phyloP scores from a whole-genome alignment of 2,113 vertebrate genomes.

The Leptocoma aspasia region DNA sequence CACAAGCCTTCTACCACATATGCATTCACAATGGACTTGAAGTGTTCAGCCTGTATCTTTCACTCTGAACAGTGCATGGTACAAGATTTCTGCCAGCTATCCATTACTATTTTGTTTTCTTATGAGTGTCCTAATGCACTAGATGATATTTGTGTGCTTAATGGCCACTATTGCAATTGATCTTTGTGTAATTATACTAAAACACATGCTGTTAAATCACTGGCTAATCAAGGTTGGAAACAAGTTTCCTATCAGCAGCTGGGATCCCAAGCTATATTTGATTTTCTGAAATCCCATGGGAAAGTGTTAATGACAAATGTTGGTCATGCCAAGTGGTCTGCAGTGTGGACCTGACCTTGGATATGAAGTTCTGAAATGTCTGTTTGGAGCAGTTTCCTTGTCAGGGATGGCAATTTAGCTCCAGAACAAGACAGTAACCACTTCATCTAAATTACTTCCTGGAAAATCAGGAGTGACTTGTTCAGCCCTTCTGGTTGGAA shows the following conservation, averaged over 20 bases:
- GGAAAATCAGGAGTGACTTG: constrained; percentile 28
- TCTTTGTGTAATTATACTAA: not conserved
- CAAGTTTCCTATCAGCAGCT: not conserved
- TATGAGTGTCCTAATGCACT: not conserved
- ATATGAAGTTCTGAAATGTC: not conserved
- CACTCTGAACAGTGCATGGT: not conserved
- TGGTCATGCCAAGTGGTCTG: not conserved
- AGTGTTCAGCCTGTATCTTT: not conserved
- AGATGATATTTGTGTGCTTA: not conserved
- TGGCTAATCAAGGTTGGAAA: not conserved
- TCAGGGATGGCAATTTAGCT: not conserved
- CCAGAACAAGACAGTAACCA: not conserved
- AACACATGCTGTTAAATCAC: not conserved
- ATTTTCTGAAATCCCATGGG: not conserved
- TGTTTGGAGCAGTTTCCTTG: not conserved
- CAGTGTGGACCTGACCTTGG: not conserved
- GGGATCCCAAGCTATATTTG: not conserved
- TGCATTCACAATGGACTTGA: not conserved
- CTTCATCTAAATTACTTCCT: not conserved
- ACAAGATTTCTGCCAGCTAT: not conserved
- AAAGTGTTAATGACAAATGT: not conserved
- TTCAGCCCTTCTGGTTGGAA: not conserved
- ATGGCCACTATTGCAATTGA: not conserved
- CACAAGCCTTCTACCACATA: fast-evolving
- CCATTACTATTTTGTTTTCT: not conserved